Base-by-base conservation (phyloP, 2,888 invertebrate species). In the Melanostoma mellinum region DNA sequence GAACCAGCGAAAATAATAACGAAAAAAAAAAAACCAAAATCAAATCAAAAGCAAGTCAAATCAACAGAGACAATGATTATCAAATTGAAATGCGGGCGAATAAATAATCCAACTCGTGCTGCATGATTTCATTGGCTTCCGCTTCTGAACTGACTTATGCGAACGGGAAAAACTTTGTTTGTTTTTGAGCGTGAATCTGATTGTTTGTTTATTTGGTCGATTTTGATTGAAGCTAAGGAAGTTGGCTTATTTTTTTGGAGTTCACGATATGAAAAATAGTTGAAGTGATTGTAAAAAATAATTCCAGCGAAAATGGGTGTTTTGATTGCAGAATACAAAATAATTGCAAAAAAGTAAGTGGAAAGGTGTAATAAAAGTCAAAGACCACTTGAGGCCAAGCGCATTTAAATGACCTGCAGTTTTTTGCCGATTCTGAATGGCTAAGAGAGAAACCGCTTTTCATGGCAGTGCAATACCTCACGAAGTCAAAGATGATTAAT, bases 21-120 rank as follows among this genome's bases (percentile, higher is more conserved):
- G 44, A 52, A 74, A 58, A 58, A 40, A 40, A 36, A 42, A 48
- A 10, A 40, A 33, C 58, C 35, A 58, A 32, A 44, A 52, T 52
- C 65, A 56, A 67, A 67, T 67, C 50, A 74, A 74, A 52, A 30
- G 42, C 42, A 67, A 56, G 32, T 50, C 42, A 46, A 60, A 53
- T 48, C 67, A 44, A 60, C 52, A 52, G 30, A 67, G 40, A 53
- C 53, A 72, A 53, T 52, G 52, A 74, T 74, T 50, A 35, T 67
- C 3, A 74, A 75, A 75, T 44, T 53, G 60, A 60, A 75, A 75
- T 44, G 60, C 32, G n/a, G 67, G 10, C n/a, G 9, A 50, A 20
- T 74, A 63, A 56, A 38, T 73, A 48, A 40, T 58, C 38, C 30
- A 44, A 6, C 44, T 56, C 8, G 38, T 56, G 30, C 55, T 61